Evolutionary conservation across 2,888 invertebrate genomes (phyloP), one percentile per base, ranked within the genome.

Genomic region (Drosophila maculinotata): DNA sequence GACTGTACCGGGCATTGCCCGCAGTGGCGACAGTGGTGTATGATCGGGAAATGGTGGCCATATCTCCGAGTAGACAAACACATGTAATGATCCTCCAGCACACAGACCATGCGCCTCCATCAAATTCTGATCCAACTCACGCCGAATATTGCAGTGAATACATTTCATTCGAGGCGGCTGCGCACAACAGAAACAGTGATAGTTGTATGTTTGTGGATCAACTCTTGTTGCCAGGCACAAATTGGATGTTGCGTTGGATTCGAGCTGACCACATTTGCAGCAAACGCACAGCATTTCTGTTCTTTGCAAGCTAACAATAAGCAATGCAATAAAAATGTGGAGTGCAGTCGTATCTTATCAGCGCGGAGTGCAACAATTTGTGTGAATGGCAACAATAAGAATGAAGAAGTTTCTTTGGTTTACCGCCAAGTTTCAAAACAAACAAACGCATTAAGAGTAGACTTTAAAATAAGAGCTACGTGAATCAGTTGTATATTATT

Each of bases 31-130:
- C 0, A 14, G 10, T 1, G 65, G 38, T 0, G 12, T 7, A 5
- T 20, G n/a, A 0, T 59, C 33, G 0, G 74, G 73, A 42, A 75
- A 75, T 3, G 75, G 77, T 0, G 75, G 75, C 77, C 75, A 75
- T 3, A 28, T 39, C 17, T 48, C 51, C 7, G 60, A 31, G 1
- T 25, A 36, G 0, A 73, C 64, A 54, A 65, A 75, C 0, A 62
- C 36, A 38, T 75, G 75, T 9, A 41, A 15, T 0, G 8, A 1
- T 1, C 35, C 60, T 0, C 6, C 26, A 0, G 20, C 1, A 12
- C 75, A 75, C 0, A 25, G 28, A 0, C 28, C 36, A n/a, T 75
- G 75, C n/a, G 26, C 12, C 28, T 41, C 42, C 17, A 8, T 6
- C 0, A 41, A 8, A 0, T n/a, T n/a, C n/a, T n/a, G n/a, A n/a